Base-by-base conservation (phyloP, 2,888 invertebrate species). In the Drosophila basisetae region DNA sequence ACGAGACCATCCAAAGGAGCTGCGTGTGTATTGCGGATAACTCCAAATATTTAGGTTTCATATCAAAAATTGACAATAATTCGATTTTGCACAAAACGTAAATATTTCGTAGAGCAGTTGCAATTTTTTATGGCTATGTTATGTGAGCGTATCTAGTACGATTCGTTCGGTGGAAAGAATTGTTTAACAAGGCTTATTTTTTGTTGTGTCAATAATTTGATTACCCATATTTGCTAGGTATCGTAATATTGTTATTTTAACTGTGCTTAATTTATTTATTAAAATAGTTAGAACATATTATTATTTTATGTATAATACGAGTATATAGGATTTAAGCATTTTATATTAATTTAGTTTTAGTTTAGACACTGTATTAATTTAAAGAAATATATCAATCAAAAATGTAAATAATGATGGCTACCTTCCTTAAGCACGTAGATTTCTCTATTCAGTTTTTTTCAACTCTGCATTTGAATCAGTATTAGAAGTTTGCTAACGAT, bases 11-110 rank as follows among this genome's bases (percentile, higher is more conserved):
- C 16, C 54, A 58, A 54, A 43, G 50, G 28, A 28, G 52, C 55
- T 52, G 22, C 25, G 25, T 49, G 53, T n/a, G 28, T 41, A 66
- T 56, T 62, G 67, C n/a, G 55, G 60, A 64, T 69, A 54, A 13
- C 55, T 68, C 62, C 25, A 66, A 84, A 78, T 74, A 69, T 76
- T 76, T 67, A 30, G 18, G 56, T 66, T 72, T 76, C 68, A 55
- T 37, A 64, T 72, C 52, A 62, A 67, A 78, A 78, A 60, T 58
- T 63, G 68, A 50, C 54, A 54, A 62, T 74, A 76, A 72, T 73
- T 81, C 47, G 66, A 62, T 74, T 71, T 71, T 53, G 60, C 59
- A 39, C 31, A 59, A 54, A 52, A 67, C 25, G 18, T 33, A 33
- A 55, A 68, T 49, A 22, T 39, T 13, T 18, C 30, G 10, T 5